Evolutionary conservation across 2,113 vertebrate genomes (phyloP), one percentile per base, ranked within the genome.

Genomic region (Chiloscyllium plagiosum): DNA sequence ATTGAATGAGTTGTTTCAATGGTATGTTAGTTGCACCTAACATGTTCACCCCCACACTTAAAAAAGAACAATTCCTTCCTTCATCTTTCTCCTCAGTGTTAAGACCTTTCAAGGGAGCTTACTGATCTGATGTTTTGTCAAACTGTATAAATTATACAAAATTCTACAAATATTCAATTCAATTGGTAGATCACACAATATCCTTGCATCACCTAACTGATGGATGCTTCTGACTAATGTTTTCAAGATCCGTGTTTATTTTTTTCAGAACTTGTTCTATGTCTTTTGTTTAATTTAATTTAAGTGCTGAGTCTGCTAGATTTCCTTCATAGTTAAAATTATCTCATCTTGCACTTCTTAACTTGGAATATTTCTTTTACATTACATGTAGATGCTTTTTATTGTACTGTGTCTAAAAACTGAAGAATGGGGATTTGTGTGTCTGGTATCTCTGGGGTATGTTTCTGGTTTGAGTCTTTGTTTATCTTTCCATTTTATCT

Each of bases 401-500:
- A 50, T 87, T 87, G 42, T 50, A 87, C 19, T 86, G 37, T 52
- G 85, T 87, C 85, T 87, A 24, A 50, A 42, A 87, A 87, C 85
- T 24, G 19, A 87, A 24, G 19, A 87, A 87, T 87, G 85, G 85
- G 47, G 20, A 47, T 26, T 24, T 52, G 42, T 50, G 24, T 87
- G 17, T 50, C 19, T 87, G 85, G 19, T 87, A 87, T 50, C 85
- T 87, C 42, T 6, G 24, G 47, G 47, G 85, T 87, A 50, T 87
- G 85, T 37, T 47, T 86, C 37, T 86, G 19, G 42, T 47, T 86
- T 47, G 83, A 87, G 47, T 87, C 85, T 50, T 86, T 87, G 42
- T 86, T 47, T 86, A 50, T 87, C 47, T 87, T 87, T 87, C 85
- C 47, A 87, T 87, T 87, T 52, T 47, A 87, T 87, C 47, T 52